phyloP scores from a whole-genome alignment of 1,140 invertebrate species.

The Trichoplusia ni region DNA sequence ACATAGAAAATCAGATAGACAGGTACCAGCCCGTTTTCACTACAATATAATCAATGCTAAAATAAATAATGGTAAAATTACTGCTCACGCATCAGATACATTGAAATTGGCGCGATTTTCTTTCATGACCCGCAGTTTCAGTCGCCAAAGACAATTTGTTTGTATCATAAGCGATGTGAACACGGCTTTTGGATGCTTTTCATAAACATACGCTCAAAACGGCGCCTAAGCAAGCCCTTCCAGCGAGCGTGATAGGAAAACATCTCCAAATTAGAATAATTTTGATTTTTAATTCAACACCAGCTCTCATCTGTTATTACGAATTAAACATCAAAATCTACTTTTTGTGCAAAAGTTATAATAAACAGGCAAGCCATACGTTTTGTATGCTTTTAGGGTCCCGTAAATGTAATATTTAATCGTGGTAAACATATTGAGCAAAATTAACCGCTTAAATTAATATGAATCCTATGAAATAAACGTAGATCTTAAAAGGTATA shows the following conservation, averaged over 20 bases:
- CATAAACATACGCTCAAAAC: slow-evolving; percentile 2
- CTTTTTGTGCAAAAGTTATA: background rate
- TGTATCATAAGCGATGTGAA: too few species aligned
- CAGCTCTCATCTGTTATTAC: background rate
- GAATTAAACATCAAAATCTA: slow-evolving; percentile 6
- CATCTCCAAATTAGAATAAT: background rate
- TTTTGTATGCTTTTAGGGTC: slow-evolving; percentile 17
- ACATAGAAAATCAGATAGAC: slow-evolving; percentile 58
- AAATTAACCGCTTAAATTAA: slow-evolving; percentile 16
- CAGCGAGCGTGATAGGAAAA: slow-evolving; percentile 5
- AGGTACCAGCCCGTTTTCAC: slow-evolving; percentile 67
- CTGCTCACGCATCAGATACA: background rate
- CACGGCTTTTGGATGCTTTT: background rate
- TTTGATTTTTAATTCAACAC: background rate
- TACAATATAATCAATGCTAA: slow-evolving; percentile 36
- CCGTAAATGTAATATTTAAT: slow-evolving; percentile 7
- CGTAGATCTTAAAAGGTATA: background rate
- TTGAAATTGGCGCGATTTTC: too few species aligned
- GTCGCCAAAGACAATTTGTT: background rate
- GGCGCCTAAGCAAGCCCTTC: background rate
- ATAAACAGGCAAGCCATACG: background rate
- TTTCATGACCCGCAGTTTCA: background rate
- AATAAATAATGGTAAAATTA: slow-evolving; percentile 10
- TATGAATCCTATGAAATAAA: background rate
- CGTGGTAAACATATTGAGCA: slow-evolving; percentile 18